Conservation (phyloP, 2,797 vertebrate genomes). For the Peromyscus melanophrys region DNA sequence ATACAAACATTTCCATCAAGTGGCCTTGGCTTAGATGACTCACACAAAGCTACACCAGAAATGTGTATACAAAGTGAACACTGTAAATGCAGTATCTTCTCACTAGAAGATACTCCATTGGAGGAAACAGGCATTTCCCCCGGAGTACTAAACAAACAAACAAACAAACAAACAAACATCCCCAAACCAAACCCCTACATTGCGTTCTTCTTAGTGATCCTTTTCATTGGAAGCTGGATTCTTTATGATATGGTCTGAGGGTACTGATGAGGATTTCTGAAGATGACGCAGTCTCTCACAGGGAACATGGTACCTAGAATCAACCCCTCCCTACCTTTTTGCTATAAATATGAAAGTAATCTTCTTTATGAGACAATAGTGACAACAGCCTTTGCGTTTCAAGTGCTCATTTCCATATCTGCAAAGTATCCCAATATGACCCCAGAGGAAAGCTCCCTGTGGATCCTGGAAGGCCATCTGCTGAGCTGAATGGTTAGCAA, state of each 20-base stretch:
- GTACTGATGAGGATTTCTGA: background rate
- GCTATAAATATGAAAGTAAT: constrained; percentile 24
- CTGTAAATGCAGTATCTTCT: background rate
- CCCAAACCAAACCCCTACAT: background rate
- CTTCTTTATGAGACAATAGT: background rate
- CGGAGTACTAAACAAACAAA: background rate
- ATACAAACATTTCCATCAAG: constrained; percentile 52
- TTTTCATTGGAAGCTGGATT: constrained; percentile 1
- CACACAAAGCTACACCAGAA: background rate
- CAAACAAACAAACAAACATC: background rate
- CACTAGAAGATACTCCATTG: background rate
- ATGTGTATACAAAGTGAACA: background rate
- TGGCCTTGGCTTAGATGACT: background rate
- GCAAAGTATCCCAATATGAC: background rate
- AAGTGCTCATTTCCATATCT: constrained; percentile 10
- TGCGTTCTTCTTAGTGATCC: background rate
- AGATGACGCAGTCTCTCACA: background rate
- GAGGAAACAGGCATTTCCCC: background rate
- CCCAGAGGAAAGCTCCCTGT: background rate
- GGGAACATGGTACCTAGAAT: background rate
- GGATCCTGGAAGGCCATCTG: background rate
- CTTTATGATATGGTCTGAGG: background rate
- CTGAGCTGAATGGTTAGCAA: background rate
- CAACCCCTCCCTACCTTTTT: background rate
- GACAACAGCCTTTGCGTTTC: constrained; percentile 38